These are phyloP conservation scores for Cyprinodon tularosa DNA, from an alignment of 2,113 vertebrate species.

Conservation along the genomic window DNA sequence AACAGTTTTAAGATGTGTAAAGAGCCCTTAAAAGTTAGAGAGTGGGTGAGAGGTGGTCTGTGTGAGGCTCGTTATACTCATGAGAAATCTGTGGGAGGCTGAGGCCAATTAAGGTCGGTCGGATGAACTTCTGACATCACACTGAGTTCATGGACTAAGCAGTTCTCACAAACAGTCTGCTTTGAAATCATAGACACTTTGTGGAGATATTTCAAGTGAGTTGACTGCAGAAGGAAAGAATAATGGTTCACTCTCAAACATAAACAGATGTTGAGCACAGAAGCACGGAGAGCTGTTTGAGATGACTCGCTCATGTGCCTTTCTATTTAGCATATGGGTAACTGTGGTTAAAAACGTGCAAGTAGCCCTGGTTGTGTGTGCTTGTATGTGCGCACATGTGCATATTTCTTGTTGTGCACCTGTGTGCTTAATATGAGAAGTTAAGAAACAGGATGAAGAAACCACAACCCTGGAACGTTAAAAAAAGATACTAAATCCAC, in stretches of 20 bases:
- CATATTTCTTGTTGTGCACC: constrained; percentile 5
- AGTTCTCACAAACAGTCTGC: not conserved
- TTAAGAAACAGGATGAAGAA: constrained; percentile 6
- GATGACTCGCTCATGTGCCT: not conserved
- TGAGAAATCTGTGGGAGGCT: constrained; percentile 25
- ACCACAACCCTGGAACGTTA: constrained; percentile 12
- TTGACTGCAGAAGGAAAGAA: constrained; percentile 7
- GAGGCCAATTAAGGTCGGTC: constrained; percentile 19
- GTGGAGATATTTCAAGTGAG: not conserved
- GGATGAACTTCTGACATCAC: constrained; percentile 31
- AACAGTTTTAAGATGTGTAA: constrained; percentile 35
- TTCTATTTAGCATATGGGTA: constrained; percentile 7
- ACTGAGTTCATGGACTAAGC: not conserved
- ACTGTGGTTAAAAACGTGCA: constrained; percentile 6
- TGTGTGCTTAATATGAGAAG: constrained; percentile 6
- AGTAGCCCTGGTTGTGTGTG: not conserved
- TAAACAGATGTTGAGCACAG: constrained; percentile 13
- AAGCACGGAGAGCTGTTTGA: not conserved
- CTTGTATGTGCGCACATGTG: not conserved
- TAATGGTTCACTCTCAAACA: constrained; percentile 3
- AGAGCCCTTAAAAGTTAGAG: constrained; percentile 24
- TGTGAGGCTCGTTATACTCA: constrained; percentile 19
- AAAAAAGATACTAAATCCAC: constrained; percentile 24
- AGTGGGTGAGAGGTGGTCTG: constrained; percentile 19
- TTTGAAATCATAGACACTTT: not conserved